Conservation (phyloP, 2,113 vertebrate species). For the Macquaria ambigua region DNA sequence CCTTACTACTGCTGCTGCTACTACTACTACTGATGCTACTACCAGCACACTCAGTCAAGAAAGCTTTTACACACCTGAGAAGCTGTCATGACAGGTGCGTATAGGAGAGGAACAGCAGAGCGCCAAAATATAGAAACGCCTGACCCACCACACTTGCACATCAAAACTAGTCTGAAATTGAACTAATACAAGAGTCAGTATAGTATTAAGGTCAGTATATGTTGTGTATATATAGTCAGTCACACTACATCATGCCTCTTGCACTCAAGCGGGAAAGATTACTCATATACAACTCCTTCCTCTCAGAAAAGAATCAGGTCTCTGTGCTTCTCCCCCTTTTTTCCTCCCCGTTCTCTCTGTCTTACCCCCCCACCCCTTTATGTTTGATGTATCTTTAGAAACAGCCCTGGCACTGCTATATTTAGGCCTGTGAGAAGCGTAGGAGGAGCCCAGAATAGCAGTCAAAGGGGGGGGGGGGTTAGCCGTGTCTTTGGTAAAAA, state of each 20-base stretch:
- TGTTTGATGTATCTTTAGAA: slow-evolving; percentile 77
- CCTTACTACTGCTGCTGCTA: neutral
- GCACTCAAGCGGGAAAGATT: neutral
- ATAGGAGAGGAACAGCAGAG: neutral
- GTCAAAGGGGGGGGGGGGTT: slow-evolving; percentile 14
- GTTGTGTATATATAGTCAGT: neutral
- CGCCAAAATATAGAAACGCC: neutral
- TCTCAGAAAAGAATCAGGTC: slow-evolving; percentile 52
- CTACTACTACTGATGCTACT: neutral
- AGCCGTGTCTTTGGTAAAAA: slow-evolving; percentile 80
- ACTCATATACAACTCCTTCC: neutral
- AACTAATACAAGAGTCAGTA: neutral
- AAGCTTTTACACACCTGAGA: neutral
- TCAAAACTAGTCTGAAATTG: neutral
- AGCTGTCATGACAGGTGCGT: neutral
- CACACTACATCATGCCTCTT: neutral
- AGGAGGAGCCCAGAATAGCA: slow-evolving; percentile 80
- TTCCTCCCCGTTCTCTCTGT: neutral
- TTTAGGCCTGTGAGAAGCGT: slow-evolving; percentile 71
- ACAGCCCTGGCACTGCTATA: slow-evolving; percentile 73
- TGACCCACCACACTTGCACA: neutral
- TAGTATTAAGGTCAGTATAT: neutral
- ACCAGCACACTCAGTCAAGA: neutral
- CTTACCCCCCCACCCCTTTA: slow-evolving; percentile 26
- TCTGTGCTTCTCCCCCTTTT: neutral